Evolutionary conservation across 2,888 invertebrate genomes (phyloP).

Genomic region (Taphrorychus bicolor): DNA sequence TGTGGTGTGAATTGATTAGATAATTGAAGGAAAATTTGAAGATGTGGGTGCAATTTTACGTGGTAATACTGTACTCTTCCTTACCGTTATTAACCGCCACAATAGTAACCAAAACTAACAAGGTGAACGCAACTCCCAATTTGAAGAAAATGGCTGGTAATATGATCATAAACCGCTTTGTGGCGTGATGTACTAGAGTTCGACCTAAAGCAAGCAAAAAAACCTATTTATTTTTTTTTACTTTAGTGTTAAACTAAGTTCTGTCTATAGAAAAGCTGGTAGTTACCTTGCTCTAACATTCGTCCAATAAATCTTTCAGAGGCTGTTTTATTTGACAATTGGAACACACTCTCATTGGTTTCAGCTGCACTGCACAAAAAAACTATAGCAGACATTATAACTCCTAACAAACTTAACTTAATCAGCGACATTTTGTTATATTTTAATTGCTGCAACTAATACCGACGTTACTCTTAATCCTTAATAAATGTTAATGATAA

Average conservation of each 20-base stretch:
- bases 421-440: neutral
- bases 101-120: constrained; percentile 71
- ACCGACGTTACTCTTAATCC: neutral
- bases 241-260: too few species aligned
- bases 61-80: neutral
- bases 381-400: neutral
- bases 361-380: neutral
- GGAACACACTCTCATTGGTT: neutral
- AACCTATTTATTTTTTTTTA: neutral
- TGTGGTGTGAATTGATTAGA: neutral
- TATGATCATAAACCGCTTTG: constrained; percentile 74
- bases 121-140: constrained; percentile 76
- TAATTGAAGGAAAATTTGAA: neutral
- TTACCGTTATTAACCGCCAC: constrained; percentile 76
- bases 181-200: constrained; percentile 75
- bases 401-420: neutral
- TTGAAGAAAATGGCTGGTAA: constrained; percentile 79
- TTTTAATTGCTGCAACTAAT: neutral
- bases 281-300: constrained; percentile 44
- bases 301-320: constrained; percentile 37
- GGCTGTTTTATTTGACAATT: neutral
- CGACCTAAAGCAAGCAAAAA: constrained; percentile 60
- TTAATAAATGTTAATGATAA: neutral
- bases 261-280: neutral
- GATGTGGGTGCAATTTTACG: neutral